Evolutionary conservation across 2,113 vertebrate genomes (phyloP).

Genomic region (Brachypodius melanocephalos): DNA sequence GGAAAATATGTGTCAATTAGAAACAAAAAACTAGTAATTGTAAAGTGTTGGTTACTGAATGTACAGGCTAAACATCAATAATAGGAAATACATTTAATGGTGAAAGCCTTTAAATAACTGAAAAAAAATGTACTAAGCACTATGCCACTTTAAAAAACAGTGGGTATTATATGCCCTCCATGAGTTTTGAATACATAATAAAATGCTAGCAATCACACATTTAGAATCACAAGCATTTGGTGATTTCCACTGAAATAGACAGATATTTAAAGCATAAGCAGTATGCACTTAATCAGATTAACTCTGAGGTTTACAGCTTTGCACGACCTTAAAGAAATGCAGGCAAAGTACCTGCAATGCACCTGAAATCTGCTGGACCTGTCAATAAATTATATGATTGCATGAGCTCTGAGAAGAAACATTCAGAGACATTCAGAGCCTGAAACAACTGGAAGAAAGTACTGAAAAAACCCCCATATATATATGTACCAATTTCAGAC

Average conservation of each 20-base stretch:
- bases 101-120: not conserved
- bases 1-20: not conserved
- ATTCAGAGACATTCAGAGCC: not conserved
- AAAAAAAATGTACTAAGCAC: not conserved
- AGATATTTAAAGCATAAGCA: not conserved
- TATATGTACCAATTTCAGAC: not conserved
- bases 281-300: not conserved
- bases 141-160: not conserved
- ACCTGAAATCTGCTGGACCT: not conserved
- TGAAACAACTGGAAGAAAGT: not conserved
- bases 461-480: not conserved
- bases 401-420: not conserved
- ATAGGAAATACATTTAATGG: not conserved
- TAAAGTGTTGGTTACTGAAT: not conserved
- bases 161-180: not conserved
- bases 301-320: not conserved
- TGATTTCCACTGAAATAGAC: not conserved
- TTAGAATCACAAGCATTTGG: not conserved
- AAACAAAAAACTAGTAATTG: not conserved
- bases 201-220: not conserved
- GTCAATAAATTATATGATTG: not conserved
- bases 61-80: not conserved
- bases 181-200: not conserved
- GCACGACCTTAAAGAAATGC: not conserved
- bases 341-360: constrained; percentile 10